Evolutionary conservation across 1,140 invertebrate genomes (phyloP).

Genomic region (Panulirus ornatus): DNA sequence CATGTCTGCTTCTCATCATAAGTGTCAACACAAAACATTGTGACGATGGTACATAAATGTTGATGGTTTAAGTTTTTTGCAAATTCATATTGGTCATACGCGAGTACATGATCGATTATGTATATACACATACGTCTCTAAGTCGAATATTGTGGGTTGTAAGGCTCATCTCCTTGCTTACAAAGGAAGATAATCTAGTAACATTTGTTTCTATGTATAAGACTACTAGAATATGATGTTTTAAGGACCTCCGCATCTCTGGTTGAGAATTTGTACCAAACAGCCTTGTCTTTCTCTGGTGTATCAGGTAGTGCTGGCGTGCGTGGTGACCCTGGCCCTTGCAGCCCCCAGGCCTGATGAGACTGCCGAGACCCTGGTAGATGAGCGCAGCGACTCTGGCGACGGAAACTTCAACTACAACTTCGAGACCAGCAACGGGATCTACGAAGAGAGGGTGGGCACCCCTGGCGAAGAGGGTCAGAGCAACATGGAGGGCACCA

Average conservation of each 20-base stretch:
- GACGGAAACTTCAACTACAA: slow-evolving; percentile 47
- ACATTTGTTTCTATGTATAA: background rate
- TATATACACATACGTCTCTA: background rate
- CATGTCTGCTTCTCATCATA: too few relatives aligned
- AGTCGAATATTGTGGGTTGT: background rate
- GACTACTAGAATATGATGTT: background rate
- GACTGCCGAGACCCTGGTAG: background rate
- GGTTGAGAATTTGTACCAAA: background rate
- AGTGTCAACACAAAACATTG: too few relatives aligned
- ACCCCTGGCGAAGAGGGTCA: slow-evolving; percentile 22
- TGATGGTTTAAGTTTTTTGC: too few relatives aligned
- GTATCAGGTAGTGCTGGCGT: slow-evolving; percentile 2
- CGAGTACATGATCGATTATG: too few relatives aligned
- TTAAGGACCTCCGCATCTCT: background rate
- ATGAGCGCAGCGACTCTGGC: slow-evolving; percentile 11
- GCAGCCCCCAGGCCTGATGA: background rate
- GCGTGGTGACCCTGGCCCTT: background rate
- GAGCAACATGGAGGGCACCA: slow-evolving; percentile 45
- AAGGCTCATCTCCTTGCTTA: too few relatives aligned
- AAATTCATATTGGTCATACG: too few relatives aligned
- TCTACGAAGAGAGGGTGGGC: background rate
- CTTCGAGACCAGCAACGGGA: slow-evolving; percentile 37
- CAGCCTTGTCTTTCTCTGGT: background rate
- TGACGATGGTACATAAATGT: too few relatives aligned
- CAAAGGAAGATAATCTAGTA: background rate